Conservation (phyloP, 2,797 vertebrate genomes). For the Lepus townsendii region DNA sequence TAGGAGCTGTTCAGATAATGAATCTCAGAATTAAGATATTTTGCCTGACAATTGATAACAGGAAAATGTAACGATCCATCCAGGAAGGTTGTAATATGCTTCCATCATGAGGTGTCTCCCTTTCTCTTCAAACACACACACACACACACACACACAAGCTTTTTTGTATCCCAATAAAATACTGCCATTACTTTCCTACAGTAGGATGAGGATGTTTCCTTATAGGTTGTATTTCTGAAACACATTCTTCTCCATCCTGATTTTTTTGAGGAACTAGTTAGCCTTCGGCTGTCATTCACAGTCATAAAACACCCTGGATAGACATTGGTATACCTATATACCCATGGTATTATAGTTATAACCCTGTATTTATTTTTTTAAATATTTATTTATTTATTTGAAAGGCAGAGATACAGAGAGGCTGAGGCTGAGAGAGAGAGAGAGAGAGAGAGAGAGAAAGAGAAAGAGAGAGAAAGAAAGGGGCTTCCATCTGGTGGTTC, state of each 20-base stretch:
- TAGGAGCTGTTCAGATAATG: not conserved
- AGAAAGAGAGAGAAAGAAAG: no score
- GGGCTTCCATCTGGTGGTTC: no score
- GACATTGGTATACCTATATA: not conserved
- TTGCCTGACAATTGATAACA: not conserved
- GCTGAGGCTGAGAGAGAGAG: no score
- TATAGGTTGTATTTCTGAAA: not conserved
- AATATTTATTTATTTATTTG: not conserved
- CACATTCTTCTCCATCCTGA: not conserved
- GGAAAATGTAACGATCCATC: not conserved
- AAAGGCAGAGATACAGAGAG: not conserved
- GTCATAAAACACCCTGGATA: not conserved
- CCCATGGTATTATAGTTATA: not conserved
- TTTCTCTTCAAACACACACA: not conserved
- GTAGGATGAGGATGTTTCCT: not conserved
- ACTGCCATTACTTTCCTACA: not conserved
- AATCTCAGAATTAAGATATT: conserved; percentile 11
- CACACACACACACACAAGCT: not conserved
- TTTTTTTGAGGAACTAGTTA: not conserved
- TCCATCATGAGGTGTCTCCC: not conserved
- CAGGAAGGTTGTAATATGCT: not conserved
- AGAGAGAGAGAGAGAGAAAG: no score
- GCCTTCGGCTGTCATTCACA: not conserved
- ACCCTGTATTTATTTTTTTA: not conserved
- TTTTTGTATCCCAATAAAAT: not conserved